Conservation (phyloP, 2,797 vertebrate genomes). For the Cossypha caffra region DNA sequence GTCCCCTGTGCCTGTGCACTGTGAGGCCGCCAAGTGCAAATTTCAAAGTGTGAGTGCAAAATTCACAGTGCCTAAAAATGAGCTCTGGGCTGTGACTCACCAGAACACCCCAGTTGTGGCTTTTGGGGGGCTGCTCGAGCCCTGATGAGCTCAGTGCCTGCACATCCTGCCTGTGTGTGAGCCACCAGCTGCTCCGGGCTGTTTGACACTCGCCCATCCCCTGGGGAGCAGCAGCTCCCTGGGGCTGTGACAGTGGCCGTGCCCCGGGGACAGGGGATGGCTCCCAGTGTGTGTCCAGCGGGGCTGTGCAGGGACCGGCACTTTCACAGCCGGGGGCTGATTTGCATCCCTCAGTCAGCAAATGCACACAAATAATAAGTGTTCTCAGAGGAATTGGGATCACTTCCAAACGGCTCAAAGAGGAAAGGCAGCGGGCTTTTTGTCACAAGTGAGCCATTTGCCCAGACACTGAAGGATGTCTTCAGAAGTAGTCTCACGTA, state of each 20-base stretch:
- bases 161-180: neutral
- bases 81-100: neutral
- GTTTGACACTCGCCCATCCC: neutral
- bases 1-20: neutral
- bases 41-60: neutral
- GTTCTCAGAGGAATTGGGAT: constrained; percentile 27
- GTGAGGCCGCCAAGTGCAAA: accelerated
- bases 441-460: neutral
- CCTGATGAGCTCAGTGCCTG: neutral
- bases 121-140: accelerated
- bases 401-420: neutral
- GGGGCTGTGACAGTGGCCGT: neutral
- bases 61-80: neutral
- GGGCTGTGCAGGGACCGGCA: neutral
- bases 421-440: constrained; percentile 24
- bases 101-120: accelerated
- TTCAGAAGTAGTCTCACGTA: constrained; percentile 22
- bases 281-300: accelerated
- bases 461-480: neutral
- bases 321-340: neutral
- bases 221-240: neutral
- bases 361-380: constrained; percentile 40
- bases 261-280: accelerated
- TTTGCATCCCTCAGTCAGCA: constrained; percentile 4
- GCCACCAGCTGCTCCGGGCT: accelerated